Base-by-base conservation (phyloP, 53 echinoderm and acorn worm species). In the Henricia sp. region DNA sequence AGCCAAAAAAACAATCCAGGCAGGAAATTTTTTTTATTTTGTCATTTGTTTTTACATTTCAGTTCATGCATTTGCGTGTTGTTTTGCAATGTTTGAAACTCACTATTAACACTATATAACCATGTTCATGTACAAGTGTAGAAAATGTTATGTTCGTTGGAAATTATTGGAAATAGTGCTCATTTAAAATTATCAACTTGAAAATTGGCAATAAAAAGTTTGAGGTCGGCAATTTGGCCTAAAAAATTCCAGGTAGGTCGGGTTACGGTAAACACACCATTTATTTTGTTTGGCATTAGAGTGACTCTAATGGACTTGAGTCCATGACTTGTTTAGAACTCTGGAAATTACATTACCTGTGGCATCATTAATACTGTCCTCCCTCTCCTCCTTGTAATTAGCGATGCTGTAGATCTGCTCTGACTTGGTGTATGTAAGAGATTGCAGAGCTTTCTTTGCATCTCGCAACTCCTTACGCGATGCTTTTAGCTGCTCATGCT, bases 401-500 rank as follows among this genome's bases (percentile, higher is more conserved):
- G 62, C 46, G 26, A 80, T 64, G 29, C 50, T 80, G 33, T 80
- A 70, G 27, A 89, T 92, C 83, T 86, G 89, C 33, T 93, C 88
- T 50, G 90, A 88, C 28, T 90, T 84, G 14, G 77, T 84, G 70
- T 46, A 93, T 14, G 90, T 80, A 73, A 93, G 58, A 28, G 84
- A 84, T 35, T 93, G 90, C 34, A 93, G 56, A 11, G 88, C 90
- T 51, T 87, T 75, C 52, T 90, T 88, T 2, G 93, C 90, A 20
- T 56, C 70, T 36, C 25, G 26, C 26, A 76, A 23, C 33, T 87
- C 77, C 64, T 85, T 62, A 2, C 51, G 34, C 6, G 85, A 33
- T 20, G 85, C 72, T 74, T 73, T 50, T 11, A 50, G 16, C 2
- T 65, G 63, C 37, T 72, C 46, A 37, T 73, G 55, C 74, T 85